Conservation (phyloP, 2,797 vertebrate species). For the Ispidina lecontei region DNA sequence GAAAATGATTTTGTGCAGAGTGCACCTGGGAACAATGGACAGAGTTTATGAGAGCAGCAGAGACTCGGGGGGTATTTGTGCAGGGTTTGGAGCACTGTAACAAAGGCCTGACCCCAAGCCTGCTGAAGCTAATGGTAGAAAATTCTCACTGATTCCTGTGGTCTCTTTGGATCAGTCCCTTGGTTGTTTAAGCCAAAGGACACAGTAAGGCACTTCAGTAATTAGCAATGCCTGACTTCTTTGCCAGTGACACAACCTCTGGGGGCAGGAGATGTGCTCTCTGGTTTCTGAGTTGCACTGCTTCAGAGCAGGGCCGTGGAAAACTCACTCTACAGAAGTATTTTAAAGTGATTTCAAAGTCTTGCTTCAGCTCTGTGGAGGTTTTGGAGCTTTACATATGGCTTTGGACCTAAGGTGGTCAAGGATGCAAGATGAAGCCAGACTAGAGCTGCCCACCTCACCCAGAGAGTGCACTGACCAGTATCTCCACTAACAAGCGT, state of each 20-base stretch:
- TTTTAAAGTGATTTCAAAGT: not conserved
- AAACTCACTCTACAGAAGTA: not conserved
- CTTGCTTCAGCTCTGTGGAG: not conserved
- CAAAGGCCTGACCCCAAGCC: not conserved
- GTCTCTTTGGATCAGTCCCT: not conserved
- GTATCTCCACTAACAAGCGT: not conserved
- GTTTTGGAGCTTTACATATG: not conserved
- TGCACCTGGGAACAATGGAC: slow-evolving; percentile 27
- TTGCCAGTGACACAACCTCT: not conserved
- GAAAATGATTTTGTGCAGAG: slow-evolving; percentile 16
- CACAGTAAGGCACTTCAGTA: slow-evolving; percentile 4
- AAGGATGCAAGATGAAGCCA: not conserved
- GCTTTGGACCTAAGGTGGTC: not conserved
- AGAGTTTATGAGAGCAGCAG: not conserved
- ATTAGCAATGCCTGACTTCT: slow-evolving; percentile 40
- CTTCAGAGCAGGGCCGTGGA: not conserved
- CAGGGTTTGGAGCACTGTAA: not conserved
- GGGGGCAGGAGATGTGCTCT: not conserved
- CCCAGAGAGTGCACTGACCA: not conserved
- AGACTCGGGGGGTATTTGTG: not conserved
- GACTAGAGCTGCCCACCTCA: not conserved
- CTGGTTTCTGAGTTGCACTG: not conserved
- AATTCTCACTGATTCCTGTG: not conserved
- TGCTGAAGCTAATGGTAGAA: not conserved
- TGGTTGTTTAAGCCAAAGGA: not conserved